A percentile compares a stretch with the other conserved stretches of the same genome.
Evolutionary conservation across 2,888 invertebrate genomes (phyloP).

Genomic region (Strigamia crassipes): DNA sequence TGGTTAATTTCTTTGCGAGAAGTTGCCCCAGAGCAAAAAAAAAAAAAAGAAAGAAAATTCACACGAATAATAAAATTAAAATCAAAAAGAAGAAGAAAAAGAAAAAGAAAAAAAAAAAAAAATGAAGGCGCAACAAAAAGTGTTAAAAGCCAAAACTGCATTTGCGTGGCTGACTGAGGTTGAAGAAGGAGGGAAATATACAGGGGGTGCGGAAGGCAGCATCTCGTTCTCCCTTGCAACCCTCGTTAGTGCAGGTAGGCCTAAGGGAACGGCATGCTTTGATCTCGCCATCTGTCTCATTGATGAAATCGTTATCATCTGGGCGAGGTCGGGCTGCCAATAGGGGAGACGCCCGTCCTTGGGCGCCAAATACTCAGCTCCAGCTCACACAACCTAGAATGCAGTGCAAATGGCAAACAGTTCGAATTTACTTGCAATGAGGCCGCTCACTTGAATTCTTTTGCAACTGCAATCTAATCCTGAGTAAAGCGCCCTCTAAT

Average conservation of each 20-base stretch:
- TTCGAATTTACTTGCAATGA: neutral
- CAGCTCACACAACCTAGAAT: conserved; percentile 13
- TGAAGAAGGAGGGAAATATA: conserved; percentile 6
- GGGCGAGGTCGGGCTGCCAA: conserved; percentile 37
- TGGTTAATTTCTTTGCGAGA: too few relatives aligned
- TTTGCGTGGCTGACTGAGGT: conserved; percentile 12
- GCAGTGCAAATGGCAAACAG: conserved; percentile 1
- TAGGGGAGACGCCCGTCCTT: conserved; percentile 31
- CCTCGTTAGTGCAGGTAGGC: conserved; percentile 44
- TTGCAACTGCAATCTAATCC: conserved; percentile 2
- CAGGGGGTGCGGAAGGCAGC: conserved; percentile 2
- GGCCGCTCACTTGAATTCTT: neutral
- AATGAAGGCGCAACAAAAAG: neutral
- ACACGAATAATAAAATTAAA: too few relatives aligned
- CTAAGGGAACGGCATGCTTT: conserved; percentile 26
- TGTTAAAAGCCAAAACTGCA: conserved; percentile 15
- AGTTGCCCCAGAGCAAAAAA: too few relatives aligned
- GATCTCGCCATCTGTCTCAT: conserved; percentile 17
- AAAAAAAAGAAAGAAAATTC: neutral
- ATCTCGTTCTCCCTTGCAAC: neutral
- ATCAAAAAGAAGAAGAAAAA: too few relatives aligned
- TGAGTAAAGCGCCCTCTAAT: conserved; percentile 8
- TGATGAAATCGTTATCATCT: conserved; percentile 37
- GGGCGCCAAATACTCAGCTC: conserved; percentile 25
- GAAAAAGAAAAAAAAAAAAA: neutral